Evolutionary conservation across 2,113 vertebrate genomes (phyloP), one percentile per base, ranked within the genome.

Genomic region (Crotalus viridis): DNA sequence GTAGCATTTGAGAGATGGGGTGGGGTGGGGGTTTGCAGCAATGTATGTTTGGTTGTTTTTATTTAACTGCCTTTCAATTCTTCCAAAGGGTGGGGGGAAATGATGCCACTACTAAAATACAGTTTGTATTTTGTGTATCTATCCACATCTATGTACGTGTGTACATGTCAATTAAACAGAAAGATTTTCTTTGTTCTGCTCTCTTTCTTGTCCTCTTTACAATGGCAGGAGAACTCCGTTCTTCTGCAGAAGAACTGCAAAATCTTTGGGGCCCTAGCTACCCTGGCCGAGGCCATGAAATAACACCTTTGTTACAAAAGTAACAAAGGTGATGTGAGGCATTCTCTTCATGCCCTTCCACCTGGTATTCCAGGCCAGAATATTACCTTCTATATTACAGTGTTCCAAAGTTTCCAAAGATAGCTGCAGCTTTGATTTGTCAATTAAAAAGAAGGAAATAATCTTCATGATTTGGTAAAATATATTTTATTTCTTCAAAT

Each of bases 401-500:
- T 3, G n/a, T 13, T 3, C 90, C 88, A 28, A 28, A 0, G 17
- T 48, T 21, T 69, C 15, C 33, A 74, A 54, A 88, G 55, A 26
- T 8, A 87, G 54, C 13, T 7, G 91, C 19, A 48, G 21, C 10
- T 1, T 92, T 74, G 51, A 13, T 69, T 54, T 3, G 0, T 46
- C 52, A 7, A 39, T 0, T 0, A 24, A 26, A 94, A 94, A 64
- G 91, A 96, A 95, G 85, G 54, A 92, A 17, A n/a, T 15, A 0
- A 0, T 24, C 57, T 22, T 89, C 86, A 26, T 5, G 0, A 0
- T 97, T 98, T 99, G 98, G 96, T 98, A 99, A 99, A 99, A 99
- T 99, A 99, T 98, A 99, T 97, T 99, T 99, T 99, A 99, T 99
- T 99, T 99, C 96, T 98, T 98, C 98, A 99, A 99, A 99, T 98